A percentile compares a stretch with the other conserved stretches of the same genome.
Conservation (phyloP, 2,888 invertebrate genomes). For the Eupithecia tripunctaria region DNA sequence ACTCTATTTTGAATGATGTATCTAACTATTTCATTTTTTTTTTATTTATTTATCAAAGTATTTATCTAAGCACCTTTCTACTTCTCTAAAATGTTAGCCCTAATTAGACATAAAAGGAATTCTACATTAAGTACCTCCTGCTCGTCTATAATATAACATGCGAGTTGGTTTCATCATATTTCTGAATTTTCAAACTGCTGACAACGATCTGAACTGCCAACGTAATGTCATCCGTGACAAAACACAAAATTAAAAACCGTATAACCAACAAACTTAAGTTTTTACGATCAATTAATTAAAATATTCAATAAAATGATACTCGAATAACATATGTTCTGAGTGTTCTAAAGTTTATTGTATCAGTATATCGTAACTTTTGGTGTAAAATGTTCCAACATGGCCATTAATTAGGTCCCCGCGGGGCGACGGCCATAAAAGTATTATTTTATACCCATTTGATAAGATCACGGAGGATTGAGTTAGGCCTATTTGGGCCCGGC, state of each 20-base stretch:
- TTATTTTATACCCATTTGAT: constrained; percentile 67
- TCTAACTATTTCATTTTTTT: too few species aligned
- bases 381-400: constrained; percentile 68
- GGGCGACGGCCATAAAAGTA: constrained; percentile 62
- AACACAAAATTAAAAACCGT: constrained; percentile 31
- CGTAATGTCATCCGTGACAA: constrained; percentile 10
- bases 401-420: constrained; percentile 76
- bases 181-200: background rate
- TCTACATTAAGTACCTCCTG: too few species aligned
- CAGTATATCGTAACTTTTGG: constrained; percentile 63
- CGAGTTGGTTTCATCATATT: background rate
- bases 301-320: constrained; percentile 68
- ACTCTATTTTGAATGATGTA: too few species aligned
- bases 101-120: too few species aligned
- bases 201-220: constrained; percentile 16
- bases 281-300: constrained; percentile 69
- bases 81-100: too few species aligned
- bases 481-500: constrained; percentile 31
- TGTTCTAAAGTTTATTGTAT: constrained; percentile 68
- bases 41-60: too few species aligned
- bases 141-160: background rate
- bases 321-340: constrained; percentile 69
- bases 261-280: constrained; percentile 49
- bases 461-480: constrained; percentile 55
- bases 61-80: too few species aligned